Evolutionary conservation across 2,797 vertebrate species (phyloP), one percentile per base, ranked within the genome.

Genomic region (Menidia menidia): DNA sequence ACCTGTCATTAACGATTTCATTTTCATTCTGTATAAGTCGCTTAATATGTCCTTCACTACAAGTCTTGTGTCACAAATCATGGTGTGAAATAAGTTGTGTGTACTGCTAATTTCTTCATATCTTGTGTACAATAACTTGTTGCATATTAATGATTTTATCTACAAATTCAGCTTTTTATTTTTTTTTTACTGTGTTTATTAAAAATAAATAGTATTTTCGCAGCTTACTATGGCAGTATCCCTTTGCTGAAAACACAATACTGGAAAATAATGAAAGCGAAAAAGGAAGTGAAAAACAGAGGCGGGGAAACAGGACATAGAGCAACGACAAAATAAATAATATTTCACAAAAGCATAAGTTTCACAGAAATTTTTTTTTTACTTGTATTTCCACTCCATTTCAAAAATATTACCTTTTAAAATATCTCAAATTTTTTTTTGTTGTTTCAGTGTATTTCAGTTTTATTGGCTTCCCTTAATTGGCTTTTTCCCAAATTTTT

Each of bases 1-100:
- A 54, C 32, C 30, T 53, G 19, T 2, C 10, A 18, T 33, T 39
- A 1, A 16, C 12, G 42, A 60, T 65, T 77, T 71, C n/a, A 4
- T 8, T 12, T 64, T 66, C 10, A 2, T 50, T 47, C 30, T 61
- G 3, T 65, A 73, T 59, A 60, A 47, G 15, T 58, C 44, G 35
- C 32, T 73, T 62, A 48, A 52, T 41, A 35, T 35, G 35, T 74
- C 60, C 63, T 5, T 73, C 82, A 87, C 86, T 91, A 86, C 80
- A 85, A 25, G 67, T 79, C 57, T 68, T 59, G 4, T 71, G 52
- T 78, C 45, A 53, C 41, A 73, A 64, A 78, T 9, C 13, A 19
- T 60, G 2, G 56, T 60, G 60, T 71, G 53, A 59, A 68, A 60
- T 19, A 6, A 19, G 61, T 45, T 52, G 30, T 0, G 2, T 68